Percentiles rank a stretch among this genome's conserved stretches.
Conservation (phyloP, 2,888 invertebrate species). For the Dryobota labecula region DNA sequence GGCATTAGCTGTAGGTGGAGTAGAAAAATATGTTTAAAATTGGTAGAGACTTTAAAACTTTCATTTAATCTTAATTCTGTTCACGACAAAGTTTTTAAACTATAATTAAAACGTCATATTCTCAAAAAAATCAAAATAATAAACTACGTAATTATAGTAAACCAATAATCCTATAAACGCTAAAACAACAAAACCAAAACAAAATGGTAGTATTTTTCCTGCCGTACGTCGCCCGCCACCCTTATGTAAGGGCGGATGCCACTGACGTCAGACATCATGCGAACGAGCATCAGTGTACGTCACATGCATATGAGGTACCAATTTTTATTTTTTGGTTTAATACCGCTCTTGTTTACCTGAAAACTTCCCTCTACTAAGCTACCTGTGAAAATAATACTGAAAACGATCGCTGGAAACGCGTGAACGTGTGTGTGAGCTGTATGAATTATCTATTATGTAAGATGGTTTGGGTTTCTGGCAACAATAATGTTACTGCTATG, state of each 20-base stretch:
- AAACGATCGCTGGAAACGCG: neutral
- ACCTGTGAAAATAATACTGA: constrained; percentile 11
- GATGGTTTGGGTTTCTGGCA: no score
- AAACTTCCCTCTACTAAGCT: constrained; percentile 3
- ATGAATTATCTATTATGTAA: neutral
- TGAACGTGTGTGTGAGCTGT: neutral
- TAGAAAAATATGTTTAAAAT: neutral
- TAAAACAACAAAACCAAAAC: constrained; percentile 20
- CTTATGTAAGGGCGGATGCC: constrained; percentile 53
- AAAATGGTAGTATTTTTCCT: constrained; percentile 40
- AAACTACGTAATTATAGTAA: neutral
- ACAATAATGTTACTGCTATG: no score
- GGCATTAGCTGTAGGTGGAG: neutral
- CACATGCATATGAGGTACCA: constrained; percentile 58
- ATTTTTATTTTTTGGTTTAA: constrained; percentile 45
- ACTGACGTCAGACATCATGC: constrained; percentile 73
- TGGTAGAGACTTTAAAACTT: neutral
- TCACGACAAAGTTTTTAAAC: no score
- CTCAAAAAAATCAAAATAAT: neutral
- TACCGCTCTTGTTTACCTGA: constrained; percentile 54
- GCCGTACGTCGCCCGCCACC: constrained; percentile 34
- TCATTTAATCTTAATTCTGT: neutral
- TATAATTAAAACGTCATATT: no score
- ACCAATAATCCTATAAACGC: neutral
- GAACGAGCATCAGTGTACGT: constrained; percentile 68